Percentiles rank a stretch among this genome's conserved stretches.
phyloP scores from a whole-genome alignment of 2,888 invertebrate genomes.

The Electrophaes corylata region DNA sequence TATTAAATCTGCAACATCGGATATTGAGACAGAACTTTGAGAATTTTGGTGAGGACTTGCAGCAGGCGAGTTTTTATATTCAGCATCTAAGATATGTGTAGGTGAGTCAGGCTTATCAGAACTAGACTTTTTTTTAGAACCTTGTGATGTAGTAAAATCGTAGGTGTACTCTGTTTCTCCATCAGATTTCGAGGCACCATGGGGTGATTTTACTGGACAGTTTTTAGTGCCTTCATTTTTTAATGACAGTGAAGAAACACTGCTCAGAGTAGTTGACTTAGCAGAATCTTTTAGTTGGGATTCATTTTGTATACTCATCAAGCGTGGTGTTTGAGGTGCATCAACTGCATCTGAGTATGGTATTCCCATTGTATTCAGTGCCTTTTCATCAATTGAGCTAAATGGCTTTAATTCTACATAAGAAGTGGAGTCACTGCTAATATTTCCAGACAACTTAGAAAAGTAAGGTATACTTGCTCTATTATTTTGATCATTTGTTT shows the following conservation, averaged over 20 bases:
- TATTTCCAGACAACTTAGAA: conserved; percentile 55
- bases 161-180: conserved; percentile 69
- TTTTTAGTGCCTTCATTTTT: conserved; percentile 50
- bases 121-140: conserved; percentile 50
- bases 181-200: conserved; percentile 56
- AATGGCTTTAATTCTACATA: conserved; percentile 72
- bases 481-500: conserved; percentile 21
- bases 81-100: conserved; percentile 31
- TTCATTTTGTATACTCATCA: conserved; percentile 36
- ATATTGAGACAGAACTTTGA: conserved; percentile 72
- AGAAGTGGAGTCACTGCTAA: conserved; percentile 75
- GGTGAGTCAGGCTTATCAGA: conserved; percentile 36
- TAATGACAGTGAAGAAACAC: conserved; percentile 49
- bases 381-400: conserved; percentile 59
- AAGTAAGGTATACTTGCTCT: conserved; percentile 42
- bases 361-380: conserved; percentile 64
- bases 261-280: conserved; percentile 54
- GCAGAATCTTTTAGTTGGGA: conserved; percentile 44
- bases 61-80: conserved; percentile 46
- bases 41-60: conserved; percentile 63
- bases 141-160: conserved; percentile 66
- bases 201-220: conserved; percentile 46
- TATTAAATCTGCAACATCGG: conserved; percentile 76
- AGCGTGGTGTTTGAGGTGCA: conserved; percentile 42
- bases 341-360: conserved; percentile 40